Evolutionary conservation across 2,888 invertebrate genomes (phyloP), one percentile per base, ranked within the genome.

Genomic region (Rhaphigaster nebulosa): DNA sequence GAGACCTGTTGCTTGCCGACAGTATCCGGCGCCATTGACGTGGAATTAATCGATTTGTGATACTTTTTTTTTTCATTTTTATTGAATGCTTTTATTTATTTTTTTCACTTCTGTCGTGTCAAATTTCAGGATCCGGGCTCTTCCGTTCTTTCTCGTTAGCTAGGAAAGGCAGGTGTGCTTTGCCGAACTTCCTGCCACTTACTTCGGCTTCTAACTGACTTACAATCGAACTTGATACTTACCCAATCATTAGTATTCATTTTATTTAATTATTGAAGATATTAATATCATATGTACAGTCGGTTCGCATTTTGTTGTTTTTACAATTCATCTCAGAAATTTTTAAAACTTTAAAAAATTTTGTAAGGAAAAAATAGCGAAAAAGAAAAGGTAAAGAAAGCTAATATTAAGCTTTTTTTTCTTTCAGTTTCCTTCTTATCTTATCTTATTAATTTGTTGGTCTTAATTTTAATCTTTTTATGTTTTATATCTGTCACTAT

Each of bases 111-210:
- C 84, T n/a, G 45, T 4, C 41, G 45, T 41, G 1, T 84, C 45
- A 50, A 45, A 84, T 84, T 84, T 84, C 84, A 84, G 84, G 84
- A 84, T 84, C 84, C 84, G 84, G 84, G 84, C 84, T 50, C 50
- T 41, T 84, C 45, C 84, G 84, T 84, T 45, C 45, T 84, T 20
- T 84, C 45, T 45, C n/a, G 45, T 84, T 84, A 45, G 45, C n/a
- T 10, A 38, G 20, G 20, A 38, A 45, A 18, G 45, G 45, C 84
- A 84, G 84, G 84, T 84, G 84, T 15, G 26, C n/a, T 45, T 45
- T 0, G 41, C 84, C 84, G n/a, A n/a, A 84, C 84, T 84, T 84
- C 84, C 84, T 84, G 84, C n/a, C 45, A 8, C n/a, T n/a, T 26
- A 38, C 84, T 50, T 45, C n/a, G 20, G 34, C 23, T 2, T 38